A percentile compares a stretch with the other conserved stretches of the same genome.
These are phyloP conservation scores for Nebria salina DNA, from an alignment of 2,888 invertebrate species.

Conservation along the genomic window DNA sequence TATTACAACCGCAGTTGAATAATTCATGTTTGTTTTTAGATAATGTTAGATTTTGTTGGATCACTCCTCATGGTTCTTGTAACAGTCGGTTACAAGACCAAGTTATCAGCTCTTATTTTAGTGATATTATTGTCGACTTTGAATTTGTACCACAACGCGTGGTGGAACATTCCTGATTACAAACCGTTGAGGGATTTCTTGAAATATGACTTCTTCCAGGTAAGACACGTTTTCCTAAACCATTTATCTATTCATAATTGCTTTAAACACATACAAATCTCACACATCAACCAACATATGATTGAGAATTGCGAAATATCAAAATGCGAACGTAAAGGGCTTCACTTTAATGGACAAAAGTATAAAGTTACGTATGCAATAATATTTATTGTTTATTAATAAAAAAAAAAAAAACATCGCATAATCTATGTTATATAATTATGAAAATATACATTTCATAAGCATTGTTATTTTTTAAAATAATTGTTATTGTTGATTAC, in stretches of 20 bases:
- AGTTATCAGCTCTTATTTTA: constrained; percentile 93
- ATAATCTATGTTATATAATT: too few species aligned
- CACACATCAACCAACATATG: too few species aligned
- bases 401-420: background rate
- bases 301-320: too few species aligned
- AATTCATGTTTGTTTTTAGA: constrained; percentile 63
- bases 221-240: constrained; percentile 59
- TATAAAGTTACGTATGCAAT: too few species aligned
- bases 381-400: background rate
- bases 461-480: too few species aligned
- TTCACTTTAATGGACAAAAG: too few species aligned
- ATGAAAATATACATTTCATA: too few species aligned
- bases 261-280: background rate
- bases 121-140: constrained; percentile 88
- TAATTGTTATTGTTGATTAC: too few species aligned
- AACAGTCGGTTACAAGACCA: constrained; percentile 98
- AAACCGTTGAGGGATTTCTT: constrained; percentile 98
- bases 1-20: background rate
- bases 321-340: too few species aligned
- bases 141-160: constrained; percentile 98
- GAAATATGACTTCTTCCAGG: constrained; percentile 99
- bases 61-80: constrained; percentile 95
- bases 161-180: constrained; percentile 96
- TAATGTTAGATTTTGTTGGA: constrained; percentile 91
- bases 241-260: background rate